A percentile compares a stretch with the other conserved stretches of the same genome.
phyloP scores from a whole-genome alignment of 1,140 invertebrate genomes.

The Drosophila repletoides region DNA sequence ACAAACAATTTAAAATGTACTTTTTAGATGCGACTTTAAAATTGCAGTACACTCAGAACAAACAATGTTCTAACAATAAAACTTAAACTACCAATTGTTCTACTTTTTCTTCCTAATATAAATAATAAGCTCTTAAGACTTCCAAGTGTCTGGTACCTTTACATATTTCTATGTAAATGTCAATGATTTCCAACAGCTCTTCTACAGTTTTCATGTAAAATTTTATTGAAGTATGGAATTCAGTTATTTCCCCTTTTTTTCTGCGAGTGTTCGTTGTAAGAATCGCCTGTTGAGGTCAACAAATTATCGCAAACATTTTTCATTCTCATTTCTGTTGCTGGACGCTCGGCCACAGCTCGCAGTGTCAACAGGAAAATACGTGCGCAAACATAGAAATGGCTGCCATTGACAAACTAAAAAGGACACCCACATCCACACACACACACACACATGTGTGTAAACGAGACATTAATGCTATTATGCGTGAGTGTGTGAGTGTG shows the following conservation, averaged over 20 bases:
- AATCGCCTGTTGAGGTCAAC: conserved; percentile 74
- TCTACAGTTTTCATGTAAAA: too few relatives aligned
- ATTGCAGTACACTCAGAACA: conserved; percentile 14
- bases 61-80: too few relatives aligned
- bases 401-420: conserved; percentile 69
- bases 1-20: conserved; percentile 34
- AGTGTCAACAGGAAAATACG: conserved; percentile 79
- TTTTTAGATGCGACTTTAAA: conserved; percentile 9
- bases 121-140: too few relatives aligned
- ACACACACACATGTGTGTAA: conserved; percentile 42
- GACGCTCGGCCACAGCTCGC: conserved; percentile 47
- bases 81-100: too few relatives aligned
- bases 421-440: conserved; percentile 18
- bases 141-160: too few relatives aligned
- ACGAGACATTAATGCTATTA: conserved; percentile 80
- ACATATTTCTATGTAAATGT: neutral
- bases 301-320: conserved; percentile 72
- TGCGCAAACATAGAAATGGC: conserved; percentile 80
- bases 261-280: neutral
- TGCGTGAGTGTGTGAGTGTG: conserved; percentile 29
- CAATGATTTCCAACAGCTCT: too few relatives aligned
- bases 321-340: conserved; percentile 53
- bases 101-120: too few relatives aligned
- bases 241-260: neutral
- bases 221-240: too few relatives aligned